These are phyloP conservation scores for Scomber scombrus DNA, from an alignment of 2,113 vertebrate genomes.

Conservation along the genomic window DNA sequence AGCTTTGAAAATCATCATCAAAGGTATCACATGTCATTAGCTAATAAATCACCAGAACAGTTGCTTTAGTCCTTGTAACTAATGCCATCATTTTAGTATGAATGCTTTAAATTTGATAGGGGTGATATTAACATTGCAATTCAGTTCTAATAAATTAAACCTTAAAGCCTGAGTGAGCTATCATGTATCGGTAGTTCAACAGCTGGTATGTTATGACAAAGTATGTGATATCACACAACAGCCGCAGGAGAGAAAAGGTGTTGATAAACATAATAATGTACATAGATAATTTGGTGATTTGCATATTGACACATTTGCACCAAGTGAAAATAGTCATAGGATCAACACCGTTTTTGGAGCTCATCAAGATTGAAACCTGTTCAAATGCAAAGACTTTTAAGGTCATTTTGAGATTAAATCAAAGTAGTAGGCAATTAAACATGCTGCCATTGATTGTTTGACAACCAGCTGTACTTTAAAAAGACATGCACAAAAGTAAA, in stretches of 20 bases:
- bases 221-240: conserved; percentile 4
- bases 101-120: conserved; percentile 54
- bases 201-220: conserved; percentile 30
- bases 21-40: conserved; percentile 42
- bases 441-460: neutral
- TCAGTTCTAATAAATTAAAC: conserved; percentile 41
- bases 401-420: too few relatives aligned
- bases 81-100: conserved; percentile 24
- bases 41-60: conserved; percentile 57
- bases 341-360: neutral
- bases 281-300: neutral
- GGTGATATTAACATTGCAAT: conserved; percentile 27
- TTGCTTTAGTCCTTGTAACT: conserved; percentile 31
- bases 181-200: conserved; percentile 50
- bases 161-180: conserved; percentile 37
- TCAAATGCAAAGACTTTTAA: neutral
- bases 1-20: conserved; percentile 45
- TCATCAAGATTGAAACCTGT: neutral
- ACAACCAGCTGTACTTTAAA: too few relatives aligned
- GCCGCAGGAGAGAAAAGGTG: conserved; percentile 13
- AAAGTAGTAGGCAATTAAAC: neutral
- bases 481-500: neutral
- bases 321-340: neutral
- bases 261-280: conserved; percentile 7
- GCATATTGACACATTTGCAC: neutral